Percentiles rank a stretch among this genome's conserved stretches.
Conservation (phyloP, 2,888 invertebrate species). For the Sinelater perroti region DNA sequence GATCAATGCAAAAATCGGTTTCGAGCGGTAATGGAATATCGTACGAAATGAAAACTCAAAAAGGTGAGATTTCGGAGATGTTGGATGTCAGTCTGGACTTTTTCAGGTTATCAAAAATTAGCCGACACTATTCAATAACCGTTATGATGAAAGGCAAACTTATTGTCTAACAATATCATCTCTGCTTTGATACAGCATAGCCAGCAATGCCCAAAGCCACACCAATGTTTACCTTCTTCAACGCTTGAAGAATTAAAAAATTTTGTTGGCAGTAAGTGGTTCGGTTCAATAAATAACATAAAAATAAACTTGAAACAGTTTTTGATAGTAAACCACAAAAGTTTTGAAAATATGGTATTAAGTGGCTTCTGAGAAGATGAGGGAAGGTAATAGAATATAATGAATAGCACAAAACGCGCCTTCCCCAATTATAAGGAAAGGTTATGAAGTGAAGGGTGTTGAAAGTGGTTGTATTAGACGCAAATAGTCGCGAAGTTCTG, state of each 20-base stretch:
- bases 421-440: too few species aligned
- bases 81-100: slow-evolving; percentile 97
- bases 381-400: too few species aligned
- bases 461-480: too few species aligned
- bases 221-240: slow-evolving; percentile 93
- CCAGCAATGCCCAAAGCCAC: slow-evolving; percentile 96
- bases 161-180: slow-evolving; percentile 98
- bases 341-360: too few species aligned
- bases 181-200: slow-evolving; percentile 95
- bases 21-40: slow-evolving; percentile 95
- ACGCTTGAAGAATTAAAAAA: slow-evolving; percentile 88
- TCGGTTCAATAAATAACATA: too few species aligned
- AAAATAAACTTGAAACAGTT: too few species aligned
- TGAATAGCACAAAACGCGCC: too few species aligned
- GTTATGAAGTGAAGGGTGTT: too few species aligned
- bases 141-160: slow-evolving; percentile 99
- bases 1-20: slow-evolving; percentile 97
- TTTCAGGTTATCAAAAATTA: slow-evolving; percentile 98
- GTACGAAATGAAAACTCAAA: slow-evolving; percentile 95
- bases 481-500: too few species aligned
- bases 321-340: too few species aligned
- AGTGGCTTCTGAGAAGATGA: too few species aligned
- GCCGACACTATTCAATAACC: slow-evolving; percentile 90
- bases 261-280: too few species aligned
- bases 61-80: slow-evolving; percentile 98